Conservation (phyloP, 37 sponge, comb jelly and placozoan species). For the Cliona cf. orientalis region DNA sequence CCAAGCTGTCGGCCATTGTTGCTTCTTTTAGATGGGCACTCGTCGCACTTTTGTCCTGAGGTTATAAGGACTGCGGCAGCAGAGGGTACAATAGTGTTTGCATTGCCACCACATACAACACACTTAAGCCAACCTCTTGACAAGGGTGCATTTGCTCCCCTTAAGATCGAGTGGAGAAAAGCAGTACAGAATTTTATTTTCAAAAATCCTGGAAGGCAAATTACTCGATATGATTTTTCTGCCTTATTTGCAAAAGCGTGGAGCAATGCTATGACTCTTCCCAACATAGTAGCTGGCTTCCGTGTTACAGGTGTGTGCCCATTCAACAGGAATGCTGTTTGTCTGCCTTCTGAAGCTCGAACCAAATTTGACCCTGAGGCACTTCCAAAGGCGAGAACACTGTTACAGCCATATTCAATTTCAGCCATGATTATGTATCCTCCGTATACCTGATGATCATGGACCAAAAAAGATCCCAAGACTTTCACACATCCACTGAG, state of each 20-base stretch:
- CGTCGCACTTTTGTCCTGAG: constrained; percentile 9
- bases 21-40: constrained; percentile 2
- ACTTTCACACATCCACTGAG: too few relatives aligned
- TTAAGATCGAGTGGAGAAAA: constrained; percentile 15
- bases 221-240: constrained; percentile 7
- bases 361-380: not conserved
- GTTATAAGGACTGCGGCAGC: not conserved
- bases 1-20: not conserved
- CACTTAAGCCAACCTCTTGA: not conserved
- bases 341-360: not conserved
- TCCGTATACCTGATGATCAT: too few relatives aligned
- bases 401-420: too few relatives aligned
- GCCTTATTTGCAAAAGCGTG: constrained; percentile 12
- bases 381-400: not conserved
- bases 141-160: constrained; percentile 15
- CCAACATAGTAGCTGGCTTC: not conserved
- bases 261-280: not conserved
- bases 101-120: not conserved
- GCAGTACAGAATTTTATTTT: not conserved
- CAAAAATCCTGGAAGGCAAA: not conserved
- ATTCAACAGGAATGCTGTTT: constrained; percentile 20
- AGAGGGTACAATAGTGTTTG: not conserved
- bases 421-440: too few relatives aligned
- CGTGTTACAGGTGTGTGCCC: not conserved
- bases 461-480: too few relatives aligned